Evolutionary conservation across 2,797 vertebrate species (phyloP), one percentile per base, ranked within the genome.

Genomic region (Sternotherus odoratus): DNA sequence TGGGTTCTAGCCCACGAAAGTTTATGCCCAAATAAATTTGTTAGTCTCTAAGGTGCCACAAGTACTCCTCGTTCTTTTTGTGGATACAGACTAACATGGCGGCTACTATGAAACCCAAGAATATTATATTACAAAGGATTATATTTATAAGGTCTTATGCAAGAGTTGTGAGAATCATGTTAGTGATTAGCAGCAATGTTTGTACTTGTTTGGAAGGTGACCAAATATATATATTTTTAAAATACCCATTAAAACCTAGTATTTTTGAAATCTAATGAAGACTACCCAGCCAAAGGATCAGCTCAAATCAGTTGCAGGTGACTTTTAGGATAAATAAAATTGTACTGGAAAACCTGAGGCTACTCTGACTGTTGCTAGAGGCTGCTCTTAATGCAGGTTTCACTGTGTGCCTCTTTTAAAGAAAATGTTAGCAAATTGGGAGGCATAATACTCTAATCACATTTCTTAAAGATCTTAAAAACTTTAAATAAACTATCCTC

Each of bases 101-200:
- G 5, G 8, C 43, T 43, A 43, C 43, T 43, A 5, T 43, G 43
- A 43, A 43, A 43, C 43, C 43, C 8, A 8, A 43, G 43, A 43
- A 5, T 43, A 43, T 43, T 43, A 33, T 23, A 83, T 0, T 5
- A 43, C n/a, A 49, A 74, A n/a, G 33, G 17, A 63, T 43, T 43
- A n/a, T 24, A 43, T 43, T 89, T 83, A 13, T n/a, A 87, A 50
- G 75, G 6, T 51, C 48, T 82, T 39, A 12, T 2, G 53, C 83
- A 36, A 21, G 75, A 79, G 77, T 86, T 74, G 3, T 17, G 23
- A 81, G 77, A 51, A 48, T 12, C 54, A 86, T 60, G 3, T 19
- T 9, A 19, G 11, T 0, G 0, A 2, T 85, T 87, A 48, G 17
- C 24, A 0, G 0, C 16, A 8, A 2, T 74, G 90, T 86, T 90